phyloP scores from a whole-genome alignment of 2,113 vertebrate genomes.

The Cromileptes altivelis region DNA sequence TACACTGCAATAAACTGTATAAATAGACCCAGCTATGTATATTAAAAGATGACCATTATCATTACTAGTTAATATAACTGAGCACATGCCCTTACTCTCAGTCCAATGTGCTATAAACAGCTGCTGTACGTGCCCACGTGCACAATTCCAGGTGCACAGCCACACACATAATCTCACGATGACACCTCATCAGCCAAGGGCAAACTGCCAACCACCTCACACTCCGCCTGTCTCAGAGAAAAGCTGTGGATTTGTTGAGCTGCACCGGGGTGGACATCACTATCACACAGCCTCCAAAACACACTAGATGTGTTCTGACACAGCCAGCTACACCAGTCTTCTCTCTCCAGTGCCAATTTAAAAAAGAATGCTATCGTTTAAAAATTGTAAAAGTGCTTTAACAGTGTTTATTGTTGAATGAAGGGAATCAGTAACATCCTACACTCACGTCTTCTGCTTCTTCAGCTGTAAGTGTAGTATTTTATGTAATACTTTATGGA shows the following conservation, averaged over 20 bases:
- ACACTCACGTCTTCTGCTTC: not conserved
- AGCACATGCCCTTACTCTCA: not conserved
- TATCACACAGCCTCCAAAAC: slow-evolving; percentile 45
- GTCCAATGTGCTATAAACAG: slow-evolving; percentile 24
- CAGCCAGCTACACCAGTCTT: slow-evolving; percentile 18
- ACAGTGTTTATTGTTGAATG: not conserved
- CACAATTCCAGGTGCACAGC: slow-evolving; percentile 51
- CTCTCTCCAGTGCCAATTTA: not conserved
- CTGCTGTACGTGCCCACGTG: slow-evolving; percentile 17
- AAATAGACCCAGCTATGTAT: not conserved
- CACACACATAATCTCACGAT: slow-evolving; percentile 56
- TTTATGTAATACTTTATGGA: not conserved
- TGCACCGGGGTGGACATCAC: slow-evolving; percentile 47
- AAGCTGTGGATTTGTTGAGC: slow-evolving; percentile 63
- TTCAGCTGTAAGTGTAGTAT: not conserved
- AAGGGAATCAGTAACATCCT: not conserved
- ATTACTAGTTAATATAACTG: not conserved
- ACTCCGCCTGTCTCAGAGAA: slow-evolving; percentile 61
- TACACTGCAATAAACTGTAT: not conserved
- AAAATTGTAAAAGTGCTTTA: not conserved
- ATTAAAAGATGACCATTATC: not conserved
- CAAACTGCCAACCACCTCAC: slow-evolving; percentile 67
- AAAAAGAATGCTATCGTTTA: not conserved
- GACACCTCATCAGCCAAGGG: slow-evolving; percentile 71
- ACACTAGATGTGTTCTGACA: slow-evolving; percentile 56